Base-by-base conservation (phyloP, 2,797 vertebrate species). In the Zonotrichia albicollis region DNA sequence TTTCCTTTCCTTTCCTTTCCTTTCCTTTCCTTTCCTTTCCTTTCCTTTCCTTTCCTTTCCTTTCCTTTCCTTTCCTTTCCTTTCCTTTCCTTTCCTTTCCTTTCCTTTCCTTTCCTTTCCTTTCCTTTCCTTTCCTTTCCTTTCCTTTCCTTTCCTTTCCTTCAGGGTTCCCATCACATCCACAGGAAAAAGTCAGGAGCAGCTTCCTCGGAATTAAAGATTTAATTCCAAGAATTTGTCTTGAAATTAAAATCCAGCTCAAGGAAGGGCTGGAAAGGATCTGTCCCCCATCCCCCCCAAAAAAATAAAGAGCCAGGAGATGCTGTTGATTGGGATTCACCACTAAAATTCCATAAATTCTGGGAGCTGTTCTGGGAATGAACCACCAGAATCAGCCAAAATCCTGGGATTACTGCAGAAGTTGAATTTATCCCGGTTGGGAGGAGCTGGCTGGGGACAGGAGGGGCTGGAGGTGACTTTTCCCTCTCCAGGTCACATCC, bases 251-350 rank as follows among this genome's bases (percentile, higher is more conserved):
- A 76, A 36, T 25, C 4, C 11, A 18, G 5, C 4, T 4, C 40
- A 5, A 5, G 0, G 27, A 83, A 5, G 30, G 48, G 57, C 6
- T 1, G 32, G 53, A 7, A 68, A 68, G 17, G 32, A 66, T 54
- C 27, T 2, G 1, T 23, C 30, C 38, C 13, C 4, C 6, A 3
- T 34, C 5, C 27, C 32, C 38, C 40, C 40, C n/a, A n/a, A n/a
- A 42, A 53, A 72, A 15, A 8, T 23, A 11, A 8, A 2, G 9
- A 66, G 16, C 19, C 61, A 27, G 9, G 20, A 40, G 71, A 4
- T 8, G 57, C 54, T 72, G 46, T n/a, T 15, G 43, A 32, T 10
- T 46, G 25, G 66, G 72, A 22, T 51, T 4, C 4, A 13, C 18
- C 43, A 11, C 36, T 6, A 6, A n/a, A 79, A 43, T 23, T 3